These are phyloP conservation scores for Aelia acuminata DNA, from an alignment of 2,888 invertebrate species.

Conservation along the genomic window DNA sequence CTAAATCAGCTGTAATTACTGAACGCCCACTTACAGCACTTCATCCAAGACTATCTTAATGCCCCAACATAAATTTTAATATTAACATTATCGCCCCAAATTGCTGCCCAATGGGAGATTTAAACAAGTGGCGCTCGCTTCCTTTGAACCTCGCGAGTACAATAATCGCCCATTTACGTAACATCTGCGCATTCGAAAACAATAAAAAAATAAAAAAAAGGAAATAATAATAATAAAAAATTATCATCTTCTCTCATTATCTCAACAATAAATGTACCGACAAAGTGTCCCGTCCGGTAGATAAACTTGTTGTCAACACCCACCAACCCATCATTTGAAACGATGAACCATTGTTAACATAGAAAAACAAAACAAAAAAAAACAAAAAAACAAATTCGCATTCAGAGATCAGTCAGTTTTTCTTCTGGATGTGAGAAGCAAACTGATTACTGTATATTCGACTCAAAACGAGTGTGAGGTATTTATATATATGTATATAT, in stretches of 20 bases:
- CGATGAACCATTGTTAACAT: not conserved
- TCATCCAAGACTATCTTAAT: conserved; percentile 35
- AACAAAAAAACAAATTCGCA: too few relatives aligned
- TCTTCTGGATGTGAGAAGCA: not conserved
- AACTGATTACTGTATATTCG: not conserved
- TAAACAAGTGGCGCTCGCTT: not conserved
- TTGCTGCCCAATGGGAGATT: not conserved
- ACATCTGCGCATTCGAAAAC: not conserved
- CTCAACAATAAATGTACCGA: not conserved
- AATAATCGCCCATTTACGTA: not conserved
- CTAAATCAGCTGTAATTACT: conserved; percentile 32
- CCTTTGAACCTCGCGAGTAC: not conserved
- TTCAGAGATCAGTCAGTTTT: not conserved
- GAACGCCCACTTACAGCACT: conserved; percentile 32
- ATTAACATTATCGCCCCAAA: conserved; percentile 32
- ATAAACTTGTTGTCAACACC: not conserved
- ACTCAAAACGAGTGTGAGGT: not conserved
- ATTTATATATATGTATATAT: too few relatives aligned
- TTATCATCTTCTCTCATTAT: not conserved
- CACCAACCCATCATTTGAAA: not conserved
- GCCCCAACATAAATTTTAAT: conserved; percentile 28
- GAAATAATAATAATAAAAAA: not conserved
- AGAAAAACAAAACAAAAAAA: too few relatives aligned
- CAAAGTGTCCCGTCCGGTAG: conserved; percentile 25
- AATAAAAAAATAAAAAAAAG: too few relatives aligned